Base-by-base conservation (phyloP, 2,888 invertebrate genomes). In the Sthenelais limicola region DNA sequence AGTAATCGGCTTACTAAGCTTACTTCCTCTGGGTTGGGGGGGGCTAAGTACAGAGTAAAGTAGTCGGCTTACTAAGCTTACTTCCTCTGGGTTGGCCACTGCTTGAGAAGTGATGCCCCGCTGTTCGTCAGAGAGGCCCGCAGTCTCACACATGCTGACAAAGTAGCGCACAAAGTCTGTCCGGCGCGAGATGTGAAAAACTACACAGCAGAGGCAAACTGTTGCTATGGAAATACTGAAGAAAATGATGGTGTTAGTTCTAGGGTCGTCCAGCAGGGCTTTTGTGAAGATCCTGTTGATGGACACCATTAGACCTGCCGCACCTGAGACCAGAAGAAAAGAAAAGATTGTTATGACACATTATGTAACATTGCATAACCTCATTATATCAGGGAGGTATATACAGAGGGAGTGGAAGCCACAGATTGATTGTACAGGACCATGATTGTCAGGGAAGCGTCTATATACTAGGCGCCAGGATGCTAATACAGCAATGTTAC, bases 241-340 rank as follows among this genome's bases (percentile, higher is more conserved):
- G 89, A 96, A 96, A 87, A 94, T 92, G 75, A 94, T 92, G 0
- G 96, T 96, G 84, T 94, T 96, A 47, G 92, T 91, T 48, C 92
- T 91, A 7, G 66, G 49, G 70, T 94, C 92, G 82, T 94, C 93
- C 73, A 95, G 91, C 52, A 93, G 88, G 74, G 93, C 90, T 86
- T 96, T 95, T 0, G 96, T 96, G 66, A 94, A 85, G 74, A 96
- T 94, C 30, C 96, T 91, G 85, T 94, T 94, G 52, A 92, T 88
- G 28, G 96, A 95, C 26, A 96, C 94, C 89, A 94, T 91, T 77
- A 96, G 92, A 1, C 96, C 96, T 26, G 96, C 94, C 12, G 93
- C 92, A 89, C 94, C 94, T 94, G 89, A 18, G 7, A 15, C 12
- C 43, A 43, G 12, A 28, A 47, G 5, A 12, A 21, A 58, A 26